phyloP scores from a whole-genome alignment of 92 coral and sea anemone genomes.

The Ricordea florida region DNA sequence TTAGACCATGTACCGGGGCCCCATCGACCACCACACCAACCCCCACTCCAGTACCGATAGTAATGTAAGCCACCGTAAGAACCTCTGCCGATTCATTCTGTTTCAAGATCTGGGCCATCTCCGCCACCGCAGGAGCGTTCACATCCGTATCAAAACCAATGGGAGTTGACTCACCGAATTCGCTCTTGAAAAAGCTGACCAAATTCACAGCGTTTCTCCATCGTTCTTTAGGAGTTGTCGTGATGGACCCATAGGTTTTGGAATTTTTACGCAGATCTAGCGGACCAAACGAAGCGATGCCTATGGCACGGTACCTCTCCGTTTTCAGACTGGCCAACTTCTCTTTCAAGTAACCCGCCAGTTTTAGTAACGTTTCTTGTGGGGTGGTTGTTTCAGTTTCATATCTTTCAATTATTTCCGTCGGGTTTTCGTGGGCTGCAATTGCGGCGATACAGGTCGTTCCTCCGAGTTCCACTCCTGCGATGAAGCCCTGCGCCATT shows the following conservation, averaged over 20 bases:
- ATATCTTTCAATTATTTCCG: conserved; percentile 44
- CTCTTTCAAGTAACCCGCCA: conserved; percentile 58
- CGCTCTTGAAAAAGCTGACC: conserved; percentile 64
- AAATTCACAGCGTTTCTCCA: conserved; percentile 75
- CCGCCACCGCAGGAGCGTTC: conserved; percentile 92
- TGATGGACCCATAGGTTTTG: conserved; percentile 81
- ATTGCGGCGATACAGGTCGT: conserved; percentile 90
- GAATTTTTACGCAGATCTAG: conserved; percentile 77
- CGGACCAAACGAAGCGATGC: conserved; percentile 96
- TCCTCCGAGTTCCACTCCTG: conserved; percentile 96
- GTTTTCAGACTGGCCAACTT: conserved; percentile 46
- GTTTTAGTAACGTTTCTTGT: conserved; percentile 50
- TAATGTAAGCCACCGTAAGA: conserved; percentile 75
- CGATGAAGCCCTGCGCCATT: conserved; percentile 53
- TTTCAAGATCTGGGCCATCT: conserved; percentile 53
- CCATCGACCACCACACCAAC: conserved; percentile 83
- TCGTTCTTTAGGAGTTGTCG: conserved; percentile 79
- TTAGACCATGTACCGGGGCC: conserved; percentile 84
- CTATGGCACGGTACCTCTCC: conserved; percentile 56
- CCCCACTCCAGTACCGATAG: conserved; percentile 95
- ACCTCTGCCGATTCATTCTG: neutral
- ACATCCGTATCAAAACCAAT: conserved; percentile 87
- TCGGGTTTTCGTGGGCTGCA: conserved; percentile 57
- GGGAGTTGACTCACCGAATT: conserved; percentile 57
- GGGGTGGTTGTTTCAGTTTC: conserved; percentile 68